These are phyloP conservation scores for Macrosiphum euphorbiae DNA, from an alignment of 2,888 invertebrate species.

Conservation along the genomic window DNA sequence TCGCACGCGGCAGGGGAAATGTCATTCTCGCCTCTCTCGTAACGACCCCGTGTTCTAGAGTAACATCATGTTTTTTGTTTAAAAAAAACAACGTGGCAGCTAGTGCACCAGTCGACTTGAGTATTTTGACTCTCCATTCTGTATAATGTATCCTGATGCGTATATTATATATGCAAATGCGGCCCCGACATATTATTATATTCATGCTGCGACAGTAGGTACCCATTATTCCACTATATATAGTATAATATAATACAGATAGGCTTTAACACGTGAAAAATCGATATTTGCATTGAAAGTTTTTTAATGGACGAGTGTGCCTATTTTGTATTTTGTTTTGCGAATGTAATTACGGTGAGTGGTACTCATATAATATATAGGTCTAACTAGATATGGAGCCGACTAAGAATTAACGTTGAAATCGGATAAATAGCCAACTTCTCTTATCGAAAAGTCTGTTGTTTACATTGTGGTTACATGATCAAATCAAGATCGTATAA, in stretches of 20 bases:
- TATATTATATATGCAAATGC: neutral
- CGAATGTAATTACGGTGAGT: neutral
- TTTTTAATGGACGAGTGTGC: neutral
- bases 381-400: no score
- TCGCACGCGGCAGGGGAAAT: neutral
- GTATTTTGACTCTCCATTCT: neutral
- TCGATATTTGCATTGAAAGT: conserved; percentile 1
- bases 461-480: no score
- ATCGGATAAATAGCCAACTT: no score
- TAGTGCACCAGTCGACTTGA: neutral
- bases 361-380: no score
- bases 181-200: neutral
- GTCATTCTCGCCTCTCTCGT: neutral
- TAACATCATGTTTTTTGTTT: neutral
- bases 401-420: no score
- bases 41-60: neutral
- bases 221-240: no score
- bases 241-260: neutral
- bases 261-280: neutral
- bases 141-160: neutral
- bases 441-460: no score
- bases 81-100: neutral
- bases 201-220: neutral
- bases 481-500: no score
- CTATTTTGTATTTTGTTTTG: neutral